Evolutionary conservation across 2,797 vertebrate species (phyloP), one percentile per base, ranked within the genome.

Genomic region (Tenualosa thibaudeaui): DNA sequence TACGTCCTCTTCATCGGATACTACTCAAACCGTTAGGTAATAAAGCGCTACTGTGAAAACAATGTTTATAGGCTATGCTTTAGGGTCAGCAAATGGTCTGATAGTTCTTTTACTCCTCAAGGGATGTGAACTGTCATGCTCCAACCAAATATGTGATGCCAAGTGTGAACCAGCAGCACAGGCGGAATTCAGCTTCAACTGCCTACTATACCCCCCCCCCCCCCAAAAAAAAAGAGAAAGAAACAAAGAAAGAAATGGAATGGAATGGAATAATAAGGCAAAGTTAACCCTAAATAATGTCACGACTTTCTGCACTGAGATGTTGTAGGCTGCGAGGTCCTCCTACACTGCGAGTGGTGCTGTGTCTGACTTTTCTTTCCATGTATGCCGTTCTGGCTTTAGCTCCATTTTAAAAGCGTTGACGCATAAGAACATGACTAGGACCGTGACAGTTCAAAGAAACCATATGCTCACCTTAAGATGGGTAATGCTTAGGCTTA

Each of bases 301-400:
- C 62, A 13, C 12, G 26, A 68, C 24, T 31, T 26, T 68, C 24
- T 68, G 62, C 24, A 3, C 46, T 84, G 56, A 31, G 24, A 68
- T 60, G 51, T 84, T 93, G 93, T 15, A 2, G 53, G 53, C 1
- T 91, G 90, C 82, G 90, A 88, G 91, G 94, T 94, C 94, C 94
- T 94, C 94, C 94, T 88, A 87, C 92, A 92, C 94, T 91, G 91
- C 87, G 86, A 93, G 94, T 89, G 94, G 94, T 94, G 94, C 94
- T 95, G 93, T 93, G 85, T 86, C 88, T 65, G 75, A 78, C 22
- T 82, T 82, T 83, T 89, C 82, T 86, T 84, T 89, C 86, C 85
- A 58, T 90, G 81, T 86, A 81, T 51, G 87, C 81, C 86, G 90
- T 89, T 90, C 86, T 89, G 87, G 91, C 90, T 51, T 87, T 86